Evolutionary conservation across 2,113 vertebrate genomes (phyloP).

Genomic region (Grus americana): DNA sequence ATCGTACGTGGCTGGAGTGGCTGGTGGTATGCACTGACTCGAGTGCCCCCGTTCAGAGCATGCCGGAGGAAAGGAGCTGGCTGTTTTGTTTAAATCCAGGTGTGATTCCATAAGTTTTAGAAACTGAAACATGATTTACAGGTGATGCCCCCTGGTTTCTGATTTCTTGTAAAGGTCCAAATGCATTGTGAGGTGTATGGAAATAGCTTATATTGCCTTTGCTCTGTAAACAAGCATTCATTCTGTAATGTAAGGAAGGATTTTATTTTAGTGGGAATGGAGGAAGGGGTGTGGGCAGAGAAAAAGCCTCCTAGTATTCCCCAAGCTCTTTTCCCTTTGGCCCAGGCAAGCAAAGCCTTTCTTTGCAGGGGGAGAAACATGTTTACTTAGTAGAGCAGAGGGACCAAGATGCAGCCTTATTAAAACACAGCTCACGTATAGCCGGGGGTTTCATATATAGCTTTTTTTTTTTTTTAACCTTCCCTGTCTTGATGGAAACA

Average conservation of each 20-base stretch:
- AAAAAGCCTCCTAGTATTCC: conserved; percentile 16
- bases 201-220: not conserved
- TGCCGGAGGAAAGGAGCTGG: not conserved
- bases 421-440: conserved; percentile 69
- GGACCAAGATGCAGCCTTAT: conserved; percentile 46
- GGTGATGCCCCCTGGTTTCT: not conserved
- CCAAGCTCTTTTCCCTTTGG: not conserved
- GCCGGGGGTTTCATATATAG: conserved; percentile 45
- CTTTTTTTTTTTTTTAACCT: conserved; percentile 34
- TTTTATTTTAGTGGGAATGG: not conserved
- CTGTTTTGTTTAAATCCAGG: not conserved
- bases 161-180: not conserved
- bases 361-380: conserved; percentile 33
- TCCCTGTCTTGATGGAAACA: conserved; percentile 71
- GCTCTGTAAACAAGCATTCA: not conserved
- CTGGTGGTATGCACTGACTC: not conserved
- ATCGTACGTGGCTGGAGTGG: not conserved
- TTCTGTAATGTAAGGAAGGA: not conserved
- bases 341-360: conserved; percentile 24
- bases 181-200: not conserved
- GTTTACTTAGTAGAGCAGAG: conserved; percentile 39
- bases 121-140: not conserved
- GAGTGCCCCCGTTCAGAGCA: not conserved
- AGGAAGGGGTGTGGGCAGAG: not conserved
- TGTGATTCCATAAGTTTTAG: not conserved